Percentiles rank a stretch among this genome's conserved stretches.
Evolutionary conservation across 2,113 vertebrate genomes (phyloP).

Genomic region (Antennarius striatus): DNA sequence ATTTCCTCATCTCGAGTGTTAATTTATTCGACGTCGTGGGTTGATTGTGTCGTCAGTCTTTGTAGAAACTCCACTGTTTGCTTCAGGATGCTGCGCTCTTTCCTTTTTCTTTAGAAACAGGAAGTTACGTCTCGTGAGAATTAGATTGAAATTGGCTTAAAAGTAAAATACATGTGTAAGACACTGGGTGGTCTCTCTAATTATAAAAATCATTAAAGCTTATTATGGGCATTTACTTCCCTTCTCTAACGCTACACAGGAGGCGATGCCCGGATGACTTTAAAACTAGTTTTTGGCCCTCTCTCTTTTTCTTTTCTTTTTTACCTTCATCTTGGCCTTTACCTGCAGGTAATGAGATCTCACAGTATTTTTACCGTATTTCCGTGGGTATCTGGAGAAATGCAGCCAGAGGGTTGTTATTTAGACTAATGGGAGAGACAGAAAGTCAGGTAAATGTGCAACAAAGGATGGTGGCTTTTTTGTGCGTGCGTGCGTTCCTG

Average conservation of each 20-base stretch:
- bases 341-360: conserved; percentile 46
- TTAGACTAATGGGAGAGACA: conserved; percentile 39
- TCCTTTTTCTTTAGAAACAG: neutral
- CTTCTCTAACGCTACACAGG: conserved; percentile 1
- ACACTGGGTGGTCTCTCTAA: conserved; percentile 23
- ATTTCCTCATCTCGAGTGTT: conserved; percentile 3
- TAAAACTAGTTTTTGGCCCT: conserved; percentile 45
- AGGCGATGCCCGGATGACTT: conserved; percentile 30
- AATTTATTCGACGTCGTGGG: neutral
- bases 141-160: conserved; percentile 17
- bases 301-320: conserved; percentile 34
- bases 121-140: conserved; percentile 1
- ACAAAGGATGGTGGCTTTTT: neutral
- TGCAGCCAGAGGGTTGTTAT: conserved; percentile 30
- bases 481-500: neutral
- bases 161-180: conserved; percentile 32
- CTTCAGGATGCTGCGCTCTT: conserved; percentile 1
- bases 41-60: conserved; percentile 1
- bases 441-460: conserved; percentile 2
- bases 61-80: neutral
- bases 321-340: conserved; percentile 39
- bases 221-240: conserved; percentile 45
- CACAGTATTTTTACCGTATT: conserved; percentile 22
- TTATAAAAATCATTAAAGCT: conserved; percentile 42
- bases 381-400: conserved; percentile 15